Evolutionary conservation across 2,888 invertebrate genomes (phyloP).

Genomic region (Pyrrhia umbra): DNA sequence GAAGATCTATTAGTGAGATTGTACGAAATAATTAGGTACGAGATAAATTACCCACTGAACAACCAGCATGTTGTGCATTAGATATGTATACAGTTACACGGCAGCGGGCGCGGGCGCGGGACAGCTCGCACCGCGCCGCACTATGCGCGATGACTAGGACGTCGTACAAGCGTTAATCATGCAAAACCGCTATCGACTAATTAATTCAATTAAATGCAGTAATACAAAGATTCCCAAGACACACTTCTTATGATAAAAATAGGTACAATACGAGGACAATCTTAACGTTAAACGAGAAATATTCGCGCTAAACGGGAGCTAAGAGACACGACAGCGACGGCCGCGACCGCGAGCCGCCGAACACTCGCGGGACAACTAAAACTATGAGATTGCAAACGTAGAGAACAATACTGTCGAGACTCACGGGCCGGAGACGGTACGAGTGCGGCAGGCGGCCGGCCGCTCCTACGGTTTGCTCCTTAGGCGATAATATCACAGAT

Average conservation of each 20-base stretch:
- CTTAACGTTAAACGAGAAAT: conserved; percentile 46
- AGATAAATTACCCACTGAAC: conserved; percentile 62
- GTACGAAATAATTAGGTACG: conserved; percentile 69
- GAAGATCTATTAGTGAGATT: conserved; percentile 70
- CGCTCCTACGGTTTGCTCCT: conserved; percentile 73
- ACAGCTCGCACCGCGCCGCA: conserved; percentile 40
- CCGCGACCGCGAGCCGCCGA: conserved; percentile 33
- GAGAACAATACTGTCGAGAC: conserved; percentile 58
- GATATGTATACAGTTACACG: conserved; percentile 60
- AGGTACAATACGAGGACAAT: conserved; percentile 59
- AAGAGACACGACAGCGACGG: conserved; percentile 17
- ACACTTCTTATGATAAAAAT: conserved; percentile 57
- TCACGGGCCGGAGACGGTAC: conserved; percentile 55
- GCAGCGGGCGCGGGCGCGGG: conserved; percentile 15
- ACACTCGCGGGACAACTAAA: conserved; percentile 60
- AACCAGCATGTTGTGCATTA: conserved; percentile 62
- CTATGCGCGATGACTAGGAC: conserved; percentile 71
- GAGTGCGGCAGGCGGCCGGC: conserved; percentile 31
- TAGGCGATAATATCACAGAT: conserved; percentile 89
- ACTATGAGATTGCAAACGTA: conserved; percentile 76
- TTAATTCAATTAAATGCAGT: conserved; percentile 75
- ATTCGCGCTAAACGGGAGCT: conserved; percentile 44
- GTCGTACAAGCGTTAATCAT: conserved; percentile 71
- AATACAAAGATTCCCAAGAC: conserved; percentile 64
- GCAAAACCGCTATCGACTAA: conserved; percentile 68